Percentiles rank a stretch among this genome's conserved stretches.
These are phyloP conservation scores for Oryzias sinensis DNA, from an alignment of 2,797 vertebrate genomes.

Conservation along the genomic window DNA sequence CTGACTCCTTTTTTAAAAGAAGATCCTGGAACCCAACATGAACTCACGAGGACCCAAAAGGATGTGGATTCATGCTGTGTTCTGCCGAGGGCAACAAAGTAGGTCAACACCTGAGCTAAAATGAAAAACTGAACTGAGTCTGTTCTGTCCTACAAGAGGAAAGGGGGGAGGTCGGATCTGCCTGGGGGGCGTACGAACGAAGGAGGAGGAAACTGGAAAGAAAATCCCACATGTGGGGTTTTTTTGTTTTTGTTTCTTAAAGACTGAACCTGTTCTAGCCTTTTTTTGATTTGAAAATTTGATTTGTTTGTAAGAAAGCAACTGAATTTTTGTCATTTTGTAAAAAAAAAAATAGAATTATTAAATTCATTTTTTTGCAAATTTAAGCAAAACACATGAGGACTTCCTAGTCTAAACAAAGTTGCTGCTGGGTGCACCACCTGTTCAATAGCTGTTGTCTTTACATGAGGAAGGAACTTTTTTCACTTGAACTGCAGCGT, in stretches of 20 bases:
- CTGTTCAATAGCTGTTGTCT: conserved; percentile 5
- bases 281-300: too few relatives aligned
- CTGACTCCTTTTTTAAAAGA: not conserved
- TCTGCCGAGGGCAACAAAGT: conserved; percentile 40
- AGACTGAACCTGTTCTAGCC: too few relatives aligned
- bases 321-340: not conserved
- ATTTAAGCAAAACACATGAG: conserved; percentile 23
- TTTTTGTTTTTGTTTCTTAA: too few relatives aligned
- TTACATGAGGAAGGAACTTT: not conserved
- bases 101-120: conserved; percentile 60
- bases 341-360: too few relatives aligned
- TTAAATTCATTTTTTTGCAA: not conserved
- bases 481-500: not conserved
- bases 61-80: conserved; percentile 24
- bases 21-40: not conserved
- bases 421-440: conserved; percentile 8
- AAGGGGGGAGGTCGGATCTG: not conserved
- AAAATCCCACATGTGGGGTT: not conserved
- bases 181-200: not conserved
- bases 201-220: not conserved
- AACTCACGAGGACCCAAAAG: conserved; percentile 10
- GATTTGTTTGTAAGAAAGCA: not conserved
- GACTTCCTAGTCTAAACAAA: not conserved
- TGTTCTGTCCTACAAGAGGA: conserved; percentile 24
- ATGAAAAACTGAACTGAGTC: conserved; percentile 35